Base-by-base conservation (phyloP, 2,888 invertebrate species). In the Tachina grossa region DNA sequence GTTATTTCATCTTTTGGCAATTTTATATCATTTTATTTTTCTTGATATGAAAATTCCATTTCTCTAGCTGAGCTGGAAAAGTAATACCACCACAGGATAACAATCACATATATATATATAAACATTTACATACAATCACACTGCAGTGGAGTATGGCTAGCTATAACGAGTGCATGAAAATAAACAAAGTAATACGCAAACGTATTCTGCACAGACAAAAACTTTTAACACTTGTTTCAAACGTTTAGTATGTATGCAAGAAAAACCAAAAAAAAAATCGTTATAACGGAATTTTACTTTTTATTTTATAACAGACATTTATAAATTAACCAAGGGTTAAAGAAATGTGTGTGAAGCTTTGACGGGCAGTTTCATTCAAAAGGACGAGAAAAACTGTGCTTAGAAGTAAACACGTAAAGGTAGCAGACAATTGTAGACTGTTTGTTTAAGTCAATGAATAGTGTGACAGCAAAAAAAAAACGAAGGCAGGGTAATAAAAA, bases 1-100 rank as follows among this genome's bases (percentile, higher is more conserved):
- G 85, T 83, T 76, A 79, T 83, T 82, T 79, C 53, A 71, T 79
- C 57, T 75, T 78, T 82, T 82, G 81, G 72, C 53, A 80, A 39
- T 49, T 61, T 41, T 31, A 10, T 51, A 63, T 19, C 43, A 47
- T 16, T 63, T 14, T 49, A 57, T 76, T 80, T 72, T 63, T 80
- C 39, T 84, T 81, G 66, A 65, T 76, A 63, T 16, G 8, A 14
- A 41, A 55, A 63, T 31, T 13, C 51, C 43, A 65, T 43, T n/a
- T 16, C 14, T 19, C 4, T 11, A 39, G 49, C 19, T 39, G 57
- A 49, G 22, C 5, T 14, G 10, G 16, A 11, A 11, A 55, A 49
- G 19, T 16, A 31, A 41, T 3, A n/a, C 51, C 22, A 41, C 75
- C 41, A 47, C 47, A 39, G 43, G 22, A 10, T 11, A 47, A 19